These are phyloP conservation scores for Cephus nigrinus DNA, from an alignment of 2,888 invertebrate species.

Conservation along the genomic window DNA sequence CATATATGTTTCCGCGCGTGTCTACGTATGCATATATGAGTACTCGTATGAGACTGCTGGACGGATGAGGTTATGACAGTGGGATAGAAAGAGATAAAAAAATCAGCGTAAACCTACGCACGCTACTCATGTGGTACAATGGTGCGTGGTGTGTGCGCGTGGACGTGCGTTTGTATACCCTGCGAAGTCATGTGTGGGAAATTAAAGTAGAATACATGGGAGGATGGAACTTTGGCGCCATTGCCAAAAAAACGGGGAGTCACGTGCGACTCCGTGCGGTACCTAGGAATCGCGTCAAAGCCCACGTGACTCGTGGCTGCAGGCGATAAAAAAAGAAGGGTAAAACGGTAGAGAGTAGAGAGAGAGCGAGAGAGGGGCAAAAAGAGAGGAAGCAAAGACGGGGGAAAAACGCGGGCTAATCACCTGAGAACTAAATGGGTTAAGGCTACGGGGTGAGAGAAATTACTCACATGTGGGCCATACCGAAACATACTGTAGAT, in stretches of 20 bases:
- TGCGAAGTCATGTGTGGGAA: background rate
- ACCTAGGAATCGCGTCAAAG: background rate
- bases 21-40: too few species aligned
- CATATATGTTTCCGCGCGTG: background rate
- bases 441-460: background rate
- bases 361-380: background rate
- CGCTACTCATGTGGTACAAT: background rate
- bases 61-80: background rate
- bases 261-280: background rate
- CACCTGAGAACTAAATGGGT: background rate
- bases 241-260: background rate
- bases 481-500: background rate
- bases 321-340: background rate
- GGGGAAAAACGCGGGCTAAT: background rate
- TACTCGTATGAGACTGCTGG: too few species aligned
- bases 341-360: background rate
- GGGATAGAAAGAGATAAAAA: background rate
- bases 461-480: background rate
- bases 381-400: background rate
- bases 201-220: background rate
- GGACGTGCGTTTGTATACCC: background rate
- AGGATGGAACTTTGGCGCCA: background rate
- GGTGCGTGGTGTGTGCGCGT: background rate
- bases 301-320: background rate
- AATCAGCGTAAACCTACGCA: background rate